Base-by-base conservation (phyloP, 2,113 vertebrate species). In the Alosa alosa region DNA sequence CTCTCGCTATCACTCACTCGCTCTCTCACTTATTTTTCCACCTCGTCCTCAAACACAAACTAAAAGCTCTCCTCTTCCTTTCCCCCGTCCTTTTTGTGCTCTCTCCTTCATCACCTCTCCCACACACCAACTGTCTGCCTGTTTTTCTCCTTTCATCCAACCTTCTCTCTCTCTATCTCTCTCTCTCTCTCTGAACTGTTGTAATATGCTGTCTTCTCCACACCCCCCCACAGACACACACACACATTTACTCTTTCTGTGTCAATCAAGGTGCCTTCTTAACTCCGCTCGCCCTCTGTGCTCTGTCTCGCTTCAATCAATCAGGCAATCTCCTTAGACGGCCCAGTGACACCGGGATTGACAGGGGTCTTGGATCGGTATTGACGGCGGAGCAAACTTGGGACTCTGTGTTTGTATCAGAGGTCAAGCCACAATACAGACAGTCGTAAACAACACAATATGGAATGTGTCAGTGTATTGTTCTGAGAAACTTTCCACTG, bases 51-150 rank as follows among this genome's bases (percentile, higher is more conserved):
- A 86, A 87, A 84, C 78, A 82, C 47, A 60, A 82, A 83, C 41
- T 55, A 20, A 86, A 89, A 84, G 87, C 57, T 57, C 90, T 88
- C 87, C 88, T 86, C 82, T 82, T 89, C 83, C 88, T 85, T 86
- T 83, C 91, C 89, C 10, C 64, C 36, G 25, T 36, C 31, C 64
- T 1, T 94, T 91, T 90, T 50, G 57, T 50, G 83, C 84, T 83
- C 36, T 90, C 82, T 86, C 82, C 88, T 84, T 91, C 89, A 45
- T 89, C 92, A 91, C 92, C 90, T 93, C 93, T 93, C 95, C 93
- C 92, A 94, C 93, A 92, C 93, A 90, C 94, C 95, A 94, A 92
- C 94, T 94, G 93, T 92, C 92, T 90, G 90, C 88, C 82, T 87
- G 88, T 86, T 84, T 25, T 85, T 50, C 39, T 55, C 83, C 84